phyloP scores from a whole-genome alignment of 2,888 invertebrate genomes.

The Cryptocheilus praepositus region DNA sequence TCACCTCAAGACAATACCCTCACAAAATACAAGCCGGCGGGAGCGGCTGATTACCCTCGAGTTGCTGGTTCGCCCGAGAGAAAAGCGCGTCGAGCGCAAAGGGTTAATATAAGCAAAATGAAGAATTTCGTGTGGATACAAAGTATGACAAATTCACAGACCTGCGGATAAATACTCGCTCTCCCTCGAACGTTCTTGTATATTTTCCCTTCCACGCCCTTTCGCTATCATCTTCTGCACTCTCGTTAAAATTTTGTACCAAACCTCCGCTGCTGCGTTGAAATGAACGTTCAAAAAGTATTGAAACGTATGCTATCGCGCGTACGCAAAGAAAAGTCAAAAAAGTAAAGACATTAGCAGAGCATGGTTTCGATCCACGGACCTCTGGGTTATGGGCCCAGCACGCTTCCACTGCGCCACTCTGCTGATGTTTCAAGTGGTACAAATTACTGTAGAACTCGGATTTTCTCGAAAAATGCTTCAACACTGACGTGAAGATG shows the following conservation, averaged over 20 bases:
- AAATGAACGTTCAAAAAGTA: background rate
- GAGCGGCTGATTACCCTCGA: no score
- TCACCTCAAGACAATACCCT: no score
- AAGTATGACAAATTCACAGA: no score
- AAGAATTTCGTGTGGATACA: no score
- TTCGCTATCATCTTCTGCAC: background rate
- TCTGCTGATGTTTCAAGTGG: conserved; percentile 52
- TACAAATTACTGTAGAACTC: background rate
- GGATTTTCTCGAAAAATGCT: no score
- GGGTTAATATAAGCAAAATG: no score
- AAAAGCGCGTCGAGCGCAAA: no score
- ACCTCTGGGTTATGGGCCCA: conserved; percentile 72
- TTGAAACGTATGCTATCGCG: no score
- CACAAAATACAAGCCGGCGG: no score
- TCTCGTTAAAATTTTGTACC: background rate
- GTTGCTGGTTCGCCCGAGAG: no score
- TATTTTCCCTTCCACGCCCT: background rate
- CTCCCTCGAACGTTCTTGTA: background rate
- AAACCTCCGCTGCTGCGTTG: background rate
- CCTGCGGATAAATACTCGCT: no score
- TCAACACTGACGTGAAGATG: background rate
- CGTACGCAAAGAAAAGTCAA: no score
- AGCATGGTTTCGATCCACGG: conserved; percentile 71
- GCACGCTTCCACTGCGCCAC: conserved; percentile 73
- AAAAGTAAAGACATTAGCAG: conserved; percentile 52